Percentiles rank a stretch among this genome's conserved stretches.
Evolutionary conservation across 2,888 invertebrate species (phyloP).

Genomic region (Drosophila vallismaia): DNA sequence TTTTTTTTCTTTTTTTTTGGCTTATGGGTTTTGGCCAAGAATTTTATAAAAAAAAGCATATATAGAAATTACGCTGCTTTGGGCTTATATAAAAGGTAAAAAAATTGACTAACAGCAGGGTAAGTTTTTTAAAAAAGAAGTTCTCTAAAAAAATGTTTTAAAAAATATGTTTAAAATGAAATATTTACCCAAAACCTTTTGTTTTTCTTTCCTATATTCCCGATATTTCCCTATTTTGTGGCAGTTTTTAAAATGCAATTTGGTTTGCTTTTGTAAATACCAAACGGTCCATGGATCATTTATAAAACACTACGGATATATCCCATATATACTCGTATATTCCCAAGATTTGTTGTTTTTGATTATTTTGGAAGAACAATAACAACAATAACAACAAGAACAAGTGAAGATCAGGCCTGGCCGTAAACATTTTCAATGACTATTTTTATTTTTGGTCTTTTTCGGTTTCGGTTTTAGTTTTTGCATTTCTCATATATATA

Average conservation of each 20-base stretch:
- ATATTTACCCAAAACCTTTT: neutral
- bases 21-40: slow-evolving; percentile 25
- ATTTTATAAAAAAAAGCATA: slow-evolving; percentile 4
- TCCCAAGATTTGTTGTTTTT: slow-evolving; percentile 4
- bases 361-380: slow-evolving; percentile 66
- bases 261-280: neutral
- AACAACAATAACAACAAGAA: slow-evolving; percentile 21
- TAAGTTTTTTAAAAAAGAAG: neutral
- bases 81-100: slow-evolving; percentile 33
- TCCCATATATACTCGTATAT: slow-evolving; percentile 1
- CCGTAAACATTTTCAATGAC: slow-evolving; percentile 78
- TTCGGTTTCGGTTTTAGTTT: slow-evolving; percentile 52
- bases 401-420: slow-evolving; percentile 35
- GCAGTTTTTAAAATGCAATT: slow-evolving; percentile 2
- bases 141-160: too few species aligned
- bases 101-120: neutral
- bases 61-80: slow-evolving; percentile 4
- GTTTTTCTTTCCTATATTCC: neutral
- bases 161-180: neutral
- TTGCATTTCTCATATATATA: slow-evolving; percentile 24
- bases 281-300: slow-evolving; percentile 11
- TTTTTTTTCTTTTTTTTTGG: slow-evolving; percentile 20
- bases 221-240: neutral
- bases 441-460: slow-evolving; percentile 68
- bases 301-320: neutral